Evolutionary conservation across 1,140 invertebrate genomes (phyloP).

Genomic region (Danaus plexippus): DNA sequence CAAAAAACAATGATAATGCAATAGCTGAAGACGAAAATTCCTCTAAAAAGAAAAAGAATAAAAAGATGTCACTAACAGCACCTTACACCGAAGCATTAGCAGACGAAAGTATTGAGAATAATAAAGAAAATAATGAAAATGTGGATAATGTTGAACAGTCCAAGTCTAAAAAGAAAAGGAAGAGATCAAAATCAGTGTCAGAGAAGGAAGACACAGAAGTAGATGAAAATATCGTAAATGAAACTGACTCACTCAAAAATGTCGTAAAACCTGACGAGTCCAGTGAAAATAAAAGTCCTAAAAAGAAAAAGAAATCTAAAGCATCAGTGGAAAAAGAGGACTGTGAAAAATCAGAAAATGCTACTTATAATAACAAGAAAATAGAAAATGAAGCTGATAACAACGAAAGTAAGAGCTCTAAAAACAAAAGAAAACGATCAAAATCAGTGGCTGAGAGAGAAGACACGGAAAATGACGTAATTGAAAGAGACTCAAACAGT

Average conservation of each 20-base stretch:
- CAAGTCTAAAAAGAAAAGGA: constrained; percentile 7
- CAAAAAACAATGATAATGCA: constrained; percentile 25
- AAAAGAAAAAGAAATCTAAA: constrained; percentile 19
- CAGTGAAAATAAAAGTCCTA: constrained; percentile 4
- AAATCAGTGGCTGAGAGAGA: constrained; percentile 10
- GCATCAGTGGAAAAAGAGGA: constrained; percentile 2
- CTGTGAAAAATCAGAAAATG: not conserved
- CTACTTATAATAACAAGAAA: not conserved
- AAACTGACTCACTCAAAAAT: constrained; percentile 3
- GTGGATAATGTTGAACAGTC: constrained; percentile 5
- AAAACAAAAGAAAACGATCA: constrained; percentile 8
- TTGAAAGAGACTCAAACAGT: constrained; percentile 3
- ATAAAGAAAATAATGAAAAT: not conserved
- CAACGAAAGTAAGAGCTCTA: constrained; percentile 8
- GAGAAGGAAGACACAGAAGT: constrained; percentile 9
- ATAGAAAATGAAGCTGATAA: not conserved
- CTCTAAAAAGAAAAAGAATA: constrained; percentile 33
- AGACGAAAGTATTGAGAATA: not conserved
- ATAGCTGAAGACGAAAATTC: constrained; percentile 11
- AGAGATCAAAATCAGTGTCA: constrained; percentile 7
- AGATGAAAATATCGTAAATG: not conserved
- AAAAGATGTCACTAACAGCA: constrained; percentile 10
- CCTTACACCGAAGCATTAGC: not conserved
- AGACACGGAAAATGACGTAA: constrained; percentile 7
- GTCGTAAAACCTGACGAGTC: constrained; percentile 3